Evolutionary conservation across 1,140 invertebrate species (phyloP), one percentile per base, ranked within the genome.

Genomic region (Chrysomallon squamiferum): DNA sequence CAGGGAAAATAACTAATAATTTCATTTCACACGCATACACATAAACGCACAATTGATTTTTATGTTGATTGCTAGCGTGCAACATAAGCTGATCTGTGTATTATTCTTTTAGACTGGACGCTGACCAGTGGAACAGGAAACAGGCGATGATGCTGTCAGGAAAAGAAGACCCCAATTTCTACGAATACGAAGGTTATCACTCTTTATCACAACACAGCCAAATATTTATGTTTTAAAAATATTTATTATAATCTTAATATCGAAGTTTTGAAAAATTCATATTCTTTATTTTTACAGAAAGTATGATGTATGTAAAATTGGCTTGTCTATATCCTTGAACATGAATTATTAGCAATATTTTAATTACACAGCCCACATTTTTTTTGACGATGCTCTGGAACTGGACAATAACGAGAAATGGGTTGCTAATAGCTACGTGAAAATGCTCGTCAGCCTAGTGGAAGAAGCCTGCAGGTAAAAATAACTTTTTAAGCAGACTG

Each of bases 381-480:
- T 96, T 86, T 96, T 99, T 84, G 97, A 99, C 87, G 97, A 99
- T 83, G 95, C 96, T 22, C 98, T 98, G 83, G 96, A 98, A 88
- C 90, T 96, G 65, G 91, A 94, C 58, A 96, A 98, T 81, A 93
- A 96, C 79, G 93, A 94, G n/a, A 95, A 97, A 80, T 91, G 91
- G 43, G 93, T 96, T 80, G 93, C 97, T 27, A 99, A 99, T 87
- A 88, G 92, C 13, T 99, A 97, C 86, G 97, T 99, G 0, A 96
- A 96, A 84, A 88, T 96, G 6, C 86, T 99, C 52, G 90, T 98
- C 15, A 89, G 90, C 25, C 94, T 93, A 0, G 91, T 99, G 70
- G 95, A 99, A 77, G 94, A 96, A 82, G 96, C 97, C 7, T 96
- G 95, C 15, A 93, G 92, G 29, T 78, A 68, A 59, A 22, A 18